Percentiles rank a stretch among this genome's conserved stretches.
Evolutionary conservation across 2,888 invertebrate species (phyloP).

Genomic region (Gnatocerus cornutus): DNA sequence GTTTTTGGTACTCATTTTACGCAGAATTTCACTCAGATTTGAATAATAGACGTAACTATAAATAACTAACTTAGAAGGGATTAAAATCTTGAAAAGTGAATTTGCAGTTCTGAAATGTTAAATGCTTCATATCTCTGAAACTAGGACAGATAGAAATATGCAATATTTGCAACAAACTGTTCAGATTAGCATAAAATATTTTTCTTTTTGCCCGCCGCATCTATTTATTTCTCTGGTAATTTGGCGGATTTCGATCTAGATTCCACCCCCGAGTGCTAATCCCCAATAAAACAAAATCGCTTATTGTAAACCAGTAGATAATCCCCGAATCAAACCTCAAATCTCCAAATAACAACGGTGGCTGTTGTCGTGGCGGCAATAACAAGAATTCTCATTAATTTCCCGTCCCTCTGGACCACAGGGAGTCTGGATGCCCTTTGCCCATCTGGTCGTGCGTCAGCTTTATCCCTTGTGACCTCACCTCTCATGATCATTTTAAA

Average conservation of each 20-base stretch:
- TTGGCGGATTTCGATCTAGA: constrained; percentile 10
- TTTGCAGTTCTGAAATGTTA: no score
- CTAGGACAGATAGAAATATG: no score
- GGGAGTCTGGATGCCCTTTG: constrained; percentile 58
- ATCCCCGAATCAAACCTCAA: constrained; percentile 63
- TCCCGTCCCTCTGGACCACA: constrained; percentile 56
- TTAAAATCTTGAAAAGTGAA: no score
- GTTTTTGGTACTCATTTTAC: no score
- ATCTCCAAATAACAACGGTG: constrained; percentile 61
- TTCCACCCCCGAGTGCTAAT: constrained; percentile 40
- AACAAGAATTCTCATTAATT: constrained; percentile 68
- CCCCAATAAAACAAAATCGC: constrained; percentile 48
- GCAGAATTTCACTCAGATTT: no score
- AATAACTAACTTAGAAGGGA: no score
- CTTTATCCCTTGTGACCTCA: constrained; percentile 58
- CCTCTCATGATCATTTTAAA: constrained; percentile 66
- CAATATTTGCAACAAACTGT: background rate
- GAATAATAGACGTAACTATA: no score
- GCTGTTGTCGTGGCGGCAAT: constrained; percentile 62
- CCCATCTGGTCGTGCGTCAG: constrained; percentile 58
- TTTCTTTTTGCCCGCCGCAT: background rate
- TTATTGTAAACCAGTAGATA: constrained; percentile 53
- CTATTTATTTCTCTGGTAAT: constrained; percentile 16
- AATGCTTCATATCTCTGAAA: no score
- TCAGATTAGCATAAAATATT: background rate